Evolutionary conservation across 1,140 invertebrate genomes (phyloP), one percentile per base, ranked within the genome.

Genomic region (Cepaea nemoralis): DNA sequence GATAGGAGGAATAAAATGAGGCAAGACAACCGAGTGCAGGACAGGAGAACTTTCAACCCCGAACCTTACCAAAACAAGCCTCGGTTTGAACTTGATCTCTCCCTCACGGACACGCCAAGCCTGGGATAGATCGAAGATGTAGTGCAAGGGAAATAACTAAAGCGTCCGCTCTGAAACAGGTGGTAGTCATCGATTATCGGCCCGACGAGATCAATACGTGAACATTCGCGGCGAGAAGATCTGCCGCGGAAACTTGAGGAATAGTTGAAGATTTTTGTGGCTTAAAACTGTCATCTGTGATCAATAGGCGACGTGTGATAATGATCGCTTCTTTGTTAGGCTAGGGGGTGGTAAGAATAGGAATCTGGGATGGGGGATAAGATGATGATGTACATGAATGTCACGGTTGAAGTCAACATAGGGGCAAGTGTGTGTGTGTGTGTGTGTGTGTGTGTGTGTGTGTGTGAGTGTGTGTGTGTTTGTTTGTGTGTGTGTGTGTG

Each of bases 221-320:
- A 63, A 6, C 33, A 31, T 63, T 63, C 22, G n/a, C n/a, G 27
- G 16, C 8, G 59, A 63, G 59, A 63, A 27, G 59, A 31, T n/a
- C 27, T 27, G 59, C 27, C 59, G 59, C 2, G 19, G 27, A 63
- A 63, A 63, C 27, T 63, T 63, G 27, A 63, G 33, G 59, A 63
- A 63, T 63, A 63, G 27, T 63, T 63, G 27, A 63, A 63, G 59
- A 63, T 63, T 63, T 63, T 63, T 63, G 59, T 63, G 59, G 59
- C 59, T 63, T 63, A 2, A 63, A 63, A 31, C 27, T 63, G 59
- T 16, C 59, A 63, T 63, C n/a, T 63, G 59, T 63, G 59, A 63
- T 63, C 59, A 63, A 63, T 63, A 63, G 59, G 27, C 27, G 2
- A 27, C 59, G 59, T 63, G 59, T 63, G 59, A 63, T 63, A 63